These are phyloP conservation scores for Heteropelma amictum DNA, from an alignment of 2,888 invertebrate species.

Conservation along the genomic window DNA sequence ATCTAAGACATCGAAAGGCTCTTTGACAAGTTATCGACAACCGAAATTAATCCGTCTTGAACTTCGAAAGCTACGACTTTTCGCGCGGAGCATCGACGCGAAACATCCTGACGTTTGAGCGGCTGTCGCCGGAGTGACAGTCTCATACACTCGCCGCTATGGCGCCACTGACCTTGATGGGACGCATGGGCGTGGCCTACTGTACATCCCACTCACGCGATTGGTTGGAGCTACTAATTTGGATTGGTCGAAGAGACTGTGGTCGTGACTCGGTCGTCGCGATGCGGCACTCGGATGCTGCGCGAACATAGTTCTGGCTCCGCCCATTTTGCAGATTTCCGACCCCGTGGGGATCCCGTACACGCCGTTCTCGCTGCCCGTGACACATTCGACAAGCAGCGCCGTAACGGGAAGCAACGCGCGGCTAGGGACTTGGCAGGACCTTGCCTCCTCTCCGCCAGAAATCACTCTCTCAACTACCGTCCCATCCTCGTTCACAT, in stretches of 20 bases:
- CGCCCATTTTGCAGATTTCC: slow-evolving; percentile 60
- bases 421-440: slow-evolving; percentile 75
- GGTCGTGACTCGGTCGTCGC: slow-evolving; percentile 53
- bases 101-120: slow-evolving; percentile 54
- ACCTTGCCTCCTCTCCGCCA: slow-evolving; percentile 55
- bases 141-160: slow-evolving; percentile 65
- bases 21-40: too few relatives aligned
- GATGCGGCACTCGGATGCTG: slow-evolving; percentile 56
- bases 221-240: slow-evolving; percentile 41
- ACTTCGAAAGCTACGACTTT: slow-evolving; percentile 23
- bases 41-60: background rate
- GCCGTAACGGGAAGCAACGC: slow-evolving; percentile 78
- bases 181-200: slow-evolving; percentile 54
- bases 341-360: slow-evolving; percentile 75
- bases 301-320: slow-evolving; percentile 44
- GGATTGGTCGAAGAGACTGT: slow-evolving; percentile 57
- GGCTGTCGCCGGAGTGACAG: slow-evolving; percentile 73
- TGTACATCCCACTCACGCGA: slow-evolving; percentile 22
- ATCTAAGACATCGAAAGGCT: too few relatives aligned
- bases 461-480: slow-evolving; percentile 50
- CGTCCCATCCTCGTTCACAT: slow-evolving; percentile 42
- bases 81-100: slow-evolving; percentile 37
- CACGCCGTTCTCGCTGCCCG: slow-evolving; percentile 75
- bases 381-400: slow-evolving; percentile 79
- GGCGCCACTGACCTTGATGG: slow-evolving; percentile 71